A percentile compares a stretch with the other conserved stretches of the same genome.
These are phyloP conservation scores for Sterrhoptilus dennistouni DNA, from an alignment of 2,113 vertebrate species.

Conservation along the genomic window DNA sequence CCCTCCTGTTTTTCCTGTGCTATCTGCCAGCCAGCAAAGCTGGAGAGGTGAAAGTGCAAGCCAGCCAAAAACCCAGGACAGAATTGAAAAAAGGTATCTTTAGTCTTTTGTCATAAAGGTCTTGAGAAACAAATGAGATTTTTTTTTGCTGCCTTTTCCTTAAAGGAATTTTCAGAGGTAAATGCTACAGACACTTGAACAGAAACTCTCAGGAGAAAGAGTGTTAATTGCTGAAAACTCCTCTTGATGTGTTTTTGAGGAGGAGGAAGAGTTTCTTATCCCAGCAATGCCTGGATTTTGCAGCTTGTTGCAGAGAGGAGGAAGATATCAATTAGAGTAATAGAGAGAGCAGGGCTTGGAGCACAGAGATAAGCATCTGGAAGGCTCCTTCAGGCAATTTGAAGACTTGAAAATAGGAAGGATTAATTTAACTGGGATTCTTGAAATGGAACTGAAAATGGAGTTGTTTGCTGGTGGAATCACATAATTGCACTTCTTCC, in stretches of 20 bases:
- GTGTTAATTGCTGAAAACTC: not conserved
- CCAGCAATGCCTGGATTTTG: not conserved
- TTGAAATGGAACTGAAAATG: slow-evolving; percentile 11
- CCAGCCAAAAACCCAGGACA: not conserved
- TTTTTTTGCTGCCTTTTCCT: not conserved
- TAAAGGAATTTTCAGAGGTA: not conserved
- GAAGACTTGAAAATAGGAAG: slow-evolving; percentile 28
- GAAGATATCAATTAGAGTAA: slow-evolving; percentile 34
- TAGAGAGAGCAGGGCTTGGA: slow-evolving; percentile 1
- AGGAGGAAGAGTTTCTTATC: not conserved
- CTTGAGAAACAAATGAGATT: not conserved
- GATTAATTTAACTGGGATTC: not conserved
- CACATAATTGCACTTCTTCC: not conserved
- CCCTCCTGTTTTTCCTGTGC: not conserved
- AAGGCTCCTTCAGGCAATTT: slow-evolving; percentile 31
- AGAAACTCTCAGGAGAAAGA: not conserved
- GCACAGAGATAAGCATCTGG: slow-evolving; percentile 44
- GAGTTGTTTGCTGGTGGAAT: not conserved
- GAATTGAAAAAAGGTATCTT: not conserved
- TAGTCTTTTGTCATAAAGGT: not conserved
- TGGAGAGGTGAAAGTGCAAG: not conserved
- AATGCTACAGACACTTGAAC: not conserved
- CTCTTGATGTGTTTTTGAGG: not conserved
- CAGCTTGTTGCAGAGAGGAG: not conserved
- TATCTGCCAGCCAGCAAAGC: not conserved